Conservation (phyloP, 2,888 invertebrate species). For the Eremobia ochroleuca region DNA sequence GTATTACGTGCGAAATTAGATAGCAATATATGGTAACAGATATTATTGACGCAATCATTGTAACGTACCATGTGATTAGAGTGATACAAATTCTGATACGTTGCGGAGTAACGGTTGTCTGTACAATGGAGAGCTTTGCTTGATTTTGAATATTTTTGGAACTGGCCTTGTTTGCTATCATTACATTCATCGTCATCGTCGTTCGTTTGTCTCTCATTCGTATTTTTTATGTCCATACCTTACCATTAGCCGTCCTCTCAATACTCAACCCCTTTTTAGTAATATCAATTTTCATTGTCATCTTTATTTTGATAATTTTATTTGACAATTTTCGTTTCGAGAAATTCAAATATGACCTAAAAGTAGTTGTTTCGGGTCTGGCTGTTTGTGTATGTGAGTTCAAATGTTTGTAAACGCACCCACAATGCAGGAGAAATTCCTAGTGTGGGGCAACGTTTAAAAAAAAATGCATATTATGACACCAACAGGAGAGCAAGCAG, state of each 20-base stretch:
- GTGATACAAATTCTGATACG: constrained; percentile 37
- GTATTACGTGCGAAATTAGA: constrained; percentile 60
- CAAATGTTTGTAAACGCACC: too few relatives aligned
- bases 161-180: not conserved
- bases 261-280: not conserved
- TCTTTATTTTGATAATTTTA: not conserved
- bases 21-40: constrained; percentile 57
- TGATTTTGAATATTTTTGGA: not conserved
- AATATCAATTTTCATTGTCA: not conserved
- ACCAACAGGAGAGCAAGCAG: not conserved
- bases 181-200: not conserved
- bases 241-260: not conserved
- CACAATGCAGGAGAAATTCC: too few relatives aligned
- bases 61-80: constrained; percentile 32
- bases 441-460: too few relatives aligned
- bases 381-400: too few relatives aligned
- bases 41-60: constrained; percentile 46
- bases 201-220: not conserved
- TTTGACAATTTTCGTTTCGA: not conserved
- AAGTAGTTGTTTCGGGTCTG: too few relatives aligned
- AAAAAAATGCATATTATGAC: not conserved
- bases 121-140: not conserved
- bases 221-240: not conserved
- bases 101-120: constrained; percentile 31
- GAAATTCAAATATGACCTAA: not conserved